Evolutionary conservation across 2,797 vertebrate species (phyloP), one percentile per base, ranked within the genome.

Genomic region (Catharus ustulatus): DNA sequence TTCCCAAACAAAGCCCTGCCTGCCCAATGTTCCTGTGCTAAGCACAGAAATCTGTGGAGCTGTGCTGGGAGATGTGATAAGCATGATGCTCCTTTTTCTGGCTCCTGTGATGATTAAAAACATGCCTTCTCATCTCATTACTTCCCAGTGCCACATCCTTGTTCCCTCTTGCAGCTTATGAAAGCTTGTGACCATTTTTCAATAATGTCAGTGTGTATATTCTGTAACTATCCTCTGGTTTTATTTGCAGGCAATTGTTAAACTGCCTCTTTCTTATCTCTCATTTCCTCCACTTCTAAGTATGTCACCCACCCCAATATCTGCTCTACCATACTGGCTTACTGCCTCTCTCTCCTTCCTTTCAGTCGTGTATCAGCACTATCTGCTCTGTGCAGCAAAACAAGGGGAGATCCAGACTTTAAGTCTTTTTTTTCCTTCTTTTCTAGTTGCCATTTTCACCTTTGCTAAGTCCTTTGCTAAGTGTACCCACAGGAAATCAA

Each of bases 181-280:
- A 86, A 84, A 84, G 29, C 71, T 78, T 79, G n/a, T 3, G 6
- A 68, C 20, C 5, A 2, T 62, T 88, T 79, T 84, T 89, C 57
- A 90, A 59, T 92, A 79, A 48, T 32, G 52, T 59, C 78, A 82
- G n/a, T 17, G 51, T 0, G 2, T 38, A 34, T 63, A 79, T 83
- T 91, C 75, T 36, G 1, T 75, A 86, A 51, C 73, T 40, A n/a
- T 43, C 27, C 62, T 71, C 67, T 15, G 12, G 51, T 62, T 90
- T 93, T 87, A 87, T 87, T 81, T 82, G 78, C 63, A 87, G 71
- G 59, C 55, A 82, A 46, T 90, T 91, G 82, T 82, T 87, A 69
- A 87, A 29, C 59, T 2, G 6, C 43, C 26, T 77, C 77, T 87
- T 78, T 66, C 51, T 96, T 96, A 67, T 69, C 71, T 90, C 62